phyloP scores from a whole-genome alignment of 2,888 invertebrate species.

The Teleiodes luculella region DNA sequence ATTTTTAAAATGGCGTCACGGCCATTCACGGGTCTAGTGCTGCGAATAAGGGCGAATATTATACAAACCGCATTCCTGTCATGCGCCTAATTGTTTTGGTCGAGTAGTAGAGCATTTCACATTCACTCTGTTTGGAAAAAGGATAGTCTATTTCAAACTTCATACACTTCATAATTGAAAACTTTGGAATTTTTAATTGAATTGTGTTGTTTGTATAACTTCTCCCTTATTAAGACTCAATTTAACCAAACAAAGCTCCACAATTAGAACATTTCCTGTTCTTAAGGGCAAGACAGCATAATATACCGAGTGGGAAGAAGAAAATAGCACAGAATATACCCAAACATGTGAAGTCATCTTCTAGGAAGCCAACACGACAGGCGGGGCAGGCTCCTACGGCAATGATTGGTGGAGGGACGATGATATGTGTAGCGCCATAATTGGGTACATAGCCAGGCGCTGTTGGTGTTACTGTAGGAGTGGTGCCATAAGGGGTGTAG shows the following conservation, averaged over 20 bases:
- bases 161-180: too few species aligned
- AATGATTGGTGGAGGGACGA: conserved; percentile 87
- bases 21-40: too few species aligned
- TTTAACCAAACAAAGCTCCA: conserved; percentile 87
- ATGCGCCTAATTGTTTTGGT: too few species aligned
- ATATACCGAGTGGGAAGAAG: conserved; percentile 91
- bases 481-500: conserved; percentile 69
- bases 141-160: too few species aligned
- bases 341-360: conserved; percentile 91
- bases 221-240: too few species aligned
- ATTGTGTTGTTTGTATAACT: too few species aligned
- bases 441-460: conserved; percentile 73
- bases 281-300: conserved; percentile 91
- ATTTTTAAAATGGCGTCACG: too few species aligned
- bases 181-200: too few species aligned
- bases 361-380: conserved; percentile 91
- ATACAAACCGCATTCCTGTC: too few species aligned
- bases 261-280: conserved; percentile 93
- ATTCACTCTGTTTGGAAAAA: too few species aligned
- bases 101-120: too few species aligned
- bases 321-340: conserved; percentile 91
- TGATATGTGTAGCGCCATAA: conserved; percentile 81
- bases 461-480: conserved; percentile 29
- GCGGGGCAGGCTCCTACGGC: conserved; percentile 93
- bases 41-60: too few species aligned